Evolutionary conservation across 1,140 invertebrate genomes (phyloP).

Genomic region (Aphelinus atriplicis): DNA sequence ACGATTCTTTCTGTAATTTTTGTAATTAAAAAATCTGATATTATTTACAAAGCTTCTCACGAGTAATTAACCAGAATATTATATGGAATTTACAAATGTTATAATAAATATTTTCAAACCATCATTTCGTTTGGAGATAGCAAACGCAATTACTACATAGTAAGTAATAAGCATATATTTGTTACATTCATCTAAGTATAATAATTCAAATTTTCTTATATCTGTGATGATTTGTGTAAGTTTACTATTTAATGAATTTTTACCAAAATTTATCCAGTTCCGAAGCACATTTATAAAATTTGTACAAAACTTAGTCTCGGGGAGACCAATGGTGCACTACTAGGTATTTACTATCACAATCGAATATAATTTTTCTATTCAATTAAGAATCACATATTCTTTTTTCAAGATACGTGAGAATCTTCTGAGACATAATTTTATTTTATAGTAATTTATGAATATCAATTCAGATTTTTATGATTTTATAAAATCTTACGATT

Average conservation of each 20-base stretch:
- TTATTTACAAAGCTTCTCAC: slow-evolving; percentile 30
- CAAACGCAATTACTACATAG: slow-evolving; percentile 21
- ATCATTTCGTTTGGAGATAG: slow-evolving; percentile 9
- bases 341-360: no score
- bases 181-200: slow-evolving; percentile 30
- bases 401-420: slow-evolving; percentile 14
- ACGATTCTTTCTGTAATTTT: slow-evolving; percentile 22
- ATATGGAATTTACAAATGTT: slow-evolving; percentile 34
- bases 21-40: slow-evolving; percentile 34
- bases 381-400: no score
- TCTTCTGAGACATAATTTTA: slow-evolving; percentile 19
- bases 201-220: slow-evolving; percentile 22
- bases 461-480: slow-evolving; percentile 14
- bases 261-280: slow-evolving; percentile 27
- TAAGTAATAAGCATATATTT: slow-evolving; percentile 24
- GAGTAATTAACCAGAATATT: slow-evolving; percentile 31
- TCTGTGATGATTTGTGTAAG: slow-evolving; percentile 24
- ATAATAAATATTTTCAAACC: slow-evolving; percentile 33
- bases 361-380: no score
- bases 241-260: slow-evolving; percentile 31
- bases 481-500: not conserved
- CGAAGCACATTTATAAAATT: slow-evolving; percentile 38
- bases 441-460: not conserved
- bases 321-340: no score
- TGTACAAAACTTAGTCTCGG: slow-evolving; percentile 37